Evolutionary conservation across 2,888 invertebrate genomes (phyloP).

Genomic region (Taphrorychus bicolor): DNA sequence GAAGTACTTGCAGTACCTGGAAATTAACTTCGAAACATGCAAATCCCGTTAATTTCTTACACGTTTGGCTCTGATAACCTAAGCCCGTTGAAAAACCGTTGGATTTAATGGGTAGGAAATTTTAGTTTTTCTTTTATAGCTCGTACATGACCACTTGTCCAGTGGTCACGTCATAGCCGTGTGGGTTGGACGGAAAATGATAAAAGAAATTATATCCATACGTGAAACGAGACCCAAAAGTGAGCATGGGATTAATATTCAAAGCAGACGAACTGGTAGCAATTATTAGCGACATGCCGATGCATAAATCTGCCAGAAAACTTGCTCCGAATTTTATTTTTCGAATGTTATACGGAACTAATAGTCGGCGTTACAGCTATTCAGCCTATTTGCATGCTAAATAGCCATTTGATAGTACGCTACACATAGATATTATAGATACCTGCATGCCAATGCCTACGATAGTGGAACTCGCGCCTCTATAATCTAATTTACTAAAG

Average conservation of each 20-base stretch:
- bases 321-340: constrained; percentile 23
- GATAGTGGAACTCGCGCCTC: background rate
- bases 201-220: too few relatives aligned
- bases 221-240: background rate
- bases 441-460: background rate
- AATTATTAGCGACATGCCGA: constrained; percentile 14
- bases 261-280: constrained; percentile 23
- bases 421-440: background rate
- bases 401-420: background rate
- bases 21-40: constrained; percentile 5
- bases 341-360: constrained; percentile 29
- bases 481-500: background rate
- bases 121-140: background rate
- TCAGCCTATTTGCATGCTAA: constrained; percentile 12
- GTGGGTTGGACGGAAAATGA: too few relatives aligned
- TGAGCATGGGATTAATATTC: constrained; percentile 21
- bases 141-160: background rate
- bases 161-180: background rate
- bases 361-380: constrained; percentile 19
- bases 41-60: constrained; percentile 7
- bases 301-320: constrained; percentile 27
- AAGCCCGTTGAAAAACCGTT: background rate
- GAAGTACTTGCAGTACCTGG: background rate
- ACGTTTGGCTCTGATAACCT: constrained; percentile 2
- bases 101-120: background rate